Evolutionary conservation across 2,113 vertebrate species (phyloP), one percentile per base, ranked within the genome.

Genomic region (Camelus dromedarius): DNA sequence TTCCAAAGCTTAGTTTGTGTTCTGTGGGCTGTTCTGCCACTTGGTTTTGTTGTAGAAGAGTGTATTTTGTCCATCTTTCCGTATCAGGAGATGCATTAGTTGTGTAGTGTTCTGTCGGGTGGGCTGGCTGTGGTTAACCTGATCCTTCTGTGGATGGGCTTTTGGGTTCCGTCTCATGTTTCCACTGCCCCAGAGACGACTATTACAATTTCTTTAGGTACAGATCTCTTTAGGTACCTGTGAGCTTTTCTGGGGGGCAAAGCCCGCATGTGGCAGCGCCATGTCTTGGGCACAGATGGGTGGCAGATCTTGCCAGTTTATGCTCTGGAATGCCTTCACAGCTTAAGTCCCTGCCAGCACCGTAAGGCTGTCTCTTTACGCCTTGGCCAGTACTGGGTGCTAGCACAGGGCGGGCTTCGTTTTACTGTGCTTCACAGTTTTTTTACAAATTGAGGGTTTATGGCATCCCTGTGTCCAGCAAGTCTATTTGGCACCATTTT

Each of bases 61-160:
- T 2, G 0, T 24, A 10, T 35, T 62, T 24, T 2, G 0, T 16
- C 26, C 35, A 0, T 42, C 4, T 30, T 32, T 13, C 20, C 16
- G 0, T 1, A 1, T 7, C 5, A 7, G 38, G 26, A 3, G 24
- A 0, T 26, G 58, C 20, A 0, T 5, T 24, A 2, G 48, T 42
- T 15, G 38, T 0, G 3, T 0, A 0, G 15, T 0, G 1, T 24
- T 8, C 64, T 12, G 0, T 18, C 0, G 0, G 7, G 50, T 10
- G 50, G 50, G 24, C 52, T 52, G 11, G 6, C 89, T 32, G 42
- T n/a, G 67, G 62, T 30, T n/a, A 8, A 9, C 26, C 42, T 2
- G 0, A 19, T 18, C 50, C 62, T 50, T 32, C 2, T 0, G 0
- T 3, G 50, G 11, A 2, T 3, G 42, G n/a, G 22, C 18, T 0